Evolutionary conservation across 2,888 invertebrate species (phyloP).

Genomic region (Temnothorax unifasciatus): DNA sequence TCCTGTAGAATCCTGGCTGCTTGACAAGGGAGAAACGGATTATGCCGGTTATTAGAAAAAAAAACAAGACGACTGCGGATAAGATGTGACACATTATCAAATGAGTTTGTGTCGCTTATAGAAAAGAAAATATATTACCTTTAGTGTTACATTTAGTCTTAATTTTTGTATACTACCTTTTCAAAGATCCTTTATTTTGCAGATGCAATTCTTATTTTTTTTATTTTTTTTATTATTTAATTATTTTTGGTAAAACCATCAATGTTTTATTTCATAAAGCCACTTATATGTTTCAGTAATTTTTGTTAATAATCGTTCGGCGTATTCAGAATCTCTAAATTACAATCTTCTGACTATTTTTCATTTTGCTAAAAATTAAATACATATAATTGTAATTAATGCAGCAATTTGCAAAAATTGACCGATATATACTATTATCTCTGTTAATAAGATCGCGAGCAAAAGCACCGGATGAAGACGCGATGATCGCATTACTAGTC

Average conservation of each 20-base stretch:
- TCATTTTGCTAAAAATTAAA: not conserved
- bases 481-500: constrained; percentile 4
- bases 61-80: constrained; percentile 49
- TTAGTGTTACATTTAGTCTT: not conserved
- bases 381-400: not conserved
- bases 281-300: not conserved
- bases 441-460: not conserved
- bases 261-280: not conserved
- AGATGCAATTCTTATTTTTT: not conserved
- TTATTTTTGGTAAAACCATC: not conserved
- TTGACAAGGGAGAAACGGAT: constrained; percentile 73
- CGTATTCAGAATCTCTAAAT: not conserved
- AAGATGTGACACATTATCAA: constrained; percentile 68
- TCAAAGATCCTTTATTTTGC: not conserved
- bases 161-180: not conserved
- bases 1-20: constrained; percentile 56
- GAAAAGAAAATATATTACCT: constrained; percentile 40
- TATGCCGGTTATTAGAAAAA: constrained; percentile 74
- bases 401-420: not conserved
- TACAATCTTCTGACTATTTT: not conserved
- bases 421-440: not conserved
- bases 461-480: not conserved
- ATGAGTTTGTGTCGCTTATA: constrained; percentile 54
- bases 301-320: not conserved
- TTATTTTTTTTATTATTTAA: not conserved